Base-by-base conservation (phyloP, 2,113 vertebrate genomes). In the Cavia porcellus region DNA sequence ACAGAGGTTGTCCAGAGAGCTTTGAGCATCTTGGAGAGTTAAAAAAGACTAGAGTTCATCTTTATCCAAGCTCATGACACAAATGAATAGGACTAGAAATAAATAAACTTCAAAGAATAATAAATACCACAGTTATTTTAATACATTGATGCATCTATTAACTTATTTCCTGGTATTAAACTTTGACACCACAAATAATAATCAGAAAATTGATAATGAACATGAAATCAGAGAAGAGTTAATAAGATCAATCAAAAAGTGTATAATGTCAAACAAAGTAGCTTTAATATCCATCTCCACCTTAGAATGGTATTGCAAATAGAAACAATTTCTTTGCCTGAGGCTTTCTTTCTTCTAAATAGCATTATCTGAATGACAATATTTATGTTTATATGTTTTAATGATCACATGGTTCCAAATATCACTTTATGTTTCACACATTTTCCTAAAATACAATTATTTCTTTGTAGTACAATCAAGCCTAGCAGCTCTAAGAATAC, bases 221-320 rank as follows among this genome's bases (percentile, higher is more conserved):
- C 22, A 50, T 50, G 7, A 95, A 85, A 93, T 91, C 30, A 59
- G 32, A 88, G 13, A 45, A 79, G 30, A 85, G 70, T 80, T 88
- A 93, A 95, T 93, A 74, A 79, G 32, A 81, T 32, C 13, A 92
- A 42, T 57, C 17, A 91, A 88, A 55, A 25, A 80, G 47, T 30
- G 89, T 22, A 74, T 89, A 42, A 45, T 1, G 61, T 88, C 62
- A 45, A 68, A 85, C 62, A 45, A 61, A 85, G 90, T 64, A 80
- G 55, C 55, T 79, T 52, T 59, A 72, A 22, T 17, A 5, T 52
- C 5, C 13, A 35, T 55, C 24, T 30, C 24, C 7, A 80, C 6
- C 32, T 84, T 75, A 85, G 50, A 55, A 77, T 52, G 32, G 2
- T 77, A 50, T 94, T 86, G 45, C 57, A 77, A 68, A 87, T 61